phyloP scores from a whole-genome alignment of 1,140 invertebrate genomes.

The Centruroides sculpturatus region DNA sequence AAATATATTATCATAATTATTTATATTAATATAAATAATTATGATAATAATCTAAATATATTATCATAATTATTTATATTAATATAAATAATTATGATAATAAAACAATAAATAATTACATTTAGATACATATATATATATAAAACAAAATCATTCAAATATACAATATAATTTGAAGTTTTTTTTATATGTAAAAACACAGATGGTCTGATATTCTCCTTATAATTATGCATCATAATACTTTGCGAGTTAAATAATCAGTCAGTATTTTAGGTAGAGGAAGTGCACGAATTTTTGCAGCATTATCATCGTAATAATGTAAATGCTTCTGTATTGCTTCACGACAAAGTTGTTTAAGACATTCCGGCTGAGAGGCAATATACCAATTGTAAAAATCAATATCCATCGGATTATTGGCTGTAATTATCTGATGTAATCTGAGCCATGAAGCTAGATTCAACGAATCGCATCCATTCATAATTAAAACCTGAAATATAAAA shows the following conservation, averaged over 20 bases:
- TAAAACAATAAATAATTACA: too few species aligned
- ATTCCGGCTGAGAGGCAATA: background rate
- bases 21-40: too few species aligned
- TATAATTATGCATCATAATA: too few species aligned
- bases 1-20: too few species aligned
- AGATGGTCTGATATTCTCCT: too few species aligned
- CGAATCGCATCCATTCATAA: background rate
- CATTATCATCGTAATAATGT: background rate
- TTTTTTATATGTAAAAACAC: too few species aligned
- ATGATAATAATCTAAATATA: too few species aligned
- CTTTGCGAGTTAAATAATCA: background rate
- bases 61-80: too few species aligned
- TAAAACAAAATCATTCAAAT: too few species aligned
- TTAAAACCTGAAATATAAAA: background rate
- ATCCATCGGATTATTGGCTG: background rate
- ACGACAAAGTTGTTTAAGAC: background rate
- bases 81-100: too few species aligned
- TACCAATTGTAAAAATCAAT: background rate
- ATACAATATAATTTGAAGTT: too few species aligned
- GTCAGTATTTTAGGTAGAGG: background rate
- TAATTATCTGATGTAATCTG: background rate
- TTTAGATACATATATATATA: too few species aligned
- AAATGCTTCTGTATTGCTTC: background rate
- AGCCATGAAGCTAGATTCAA: conserved; percentile 2
- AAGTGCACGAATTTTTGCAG: background rate